A percentile compares a stretch with the other conserved stretches of the same genome.
Conservation (phyloP, 1,140 invertebrate genomes). For the Maconellicoccus hirsutus region DNA sequence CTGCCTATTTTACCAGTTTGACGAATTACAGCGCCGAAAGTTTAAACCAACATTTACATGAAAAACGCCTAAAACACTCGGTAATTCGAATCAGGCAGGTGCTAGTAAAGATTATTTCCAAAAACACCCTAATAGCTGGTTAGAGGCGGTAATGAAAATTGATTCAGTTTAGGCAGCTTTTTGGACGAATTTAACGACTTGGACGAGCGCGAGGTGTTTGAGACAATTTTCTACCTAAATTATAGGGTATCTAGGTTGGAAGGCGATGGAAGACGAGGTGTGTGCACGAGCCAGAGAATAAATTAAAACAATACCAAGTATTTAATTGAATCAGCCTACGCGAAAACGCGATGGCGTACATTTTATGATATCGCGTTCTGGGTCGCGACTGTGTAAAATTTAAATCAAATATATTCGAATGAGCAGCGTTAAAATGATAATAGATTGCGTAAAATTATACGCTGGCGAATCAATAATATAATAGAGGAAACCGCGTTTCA, state of each 20-base stretch:
- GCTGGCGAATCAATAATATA: background rate
- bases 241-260: too few relatives aligned
- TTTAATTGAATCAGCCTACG: background rate
- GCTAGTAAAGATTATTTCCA: too few relatives aligned
- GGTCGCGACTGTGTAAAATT: background rate
- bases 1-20: too few relatives aligned
- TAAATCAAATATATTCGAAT: background rate
- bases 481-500: background rate
- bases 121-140: too few relatives aligned
- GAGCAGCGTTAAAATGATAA: background rate
- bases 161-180: background rate
- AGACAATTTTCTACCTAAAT: too few relatives aligned
- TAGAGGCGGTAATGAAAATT: background rate
- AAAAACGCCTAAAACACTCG: too few relatives aligned
- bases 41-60: too few relatives aligned
- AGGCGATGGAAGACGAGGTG: background rate
- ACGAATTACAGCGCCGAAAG: too few relatives aligned
- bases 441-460: background rate
- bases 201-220: too few relatives aligned
- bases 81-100: too few relatives aligned
- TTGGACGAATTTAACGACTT: too few relatives aligned
- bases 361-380: too few relatives aligned
- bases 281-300: background rate
- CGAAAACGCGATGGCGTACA: background rate
- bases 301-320: background rate